Conservation (phyloP, 2,797 vertebrate genomes). For the Bryconaethiops microstoma region DNA sequence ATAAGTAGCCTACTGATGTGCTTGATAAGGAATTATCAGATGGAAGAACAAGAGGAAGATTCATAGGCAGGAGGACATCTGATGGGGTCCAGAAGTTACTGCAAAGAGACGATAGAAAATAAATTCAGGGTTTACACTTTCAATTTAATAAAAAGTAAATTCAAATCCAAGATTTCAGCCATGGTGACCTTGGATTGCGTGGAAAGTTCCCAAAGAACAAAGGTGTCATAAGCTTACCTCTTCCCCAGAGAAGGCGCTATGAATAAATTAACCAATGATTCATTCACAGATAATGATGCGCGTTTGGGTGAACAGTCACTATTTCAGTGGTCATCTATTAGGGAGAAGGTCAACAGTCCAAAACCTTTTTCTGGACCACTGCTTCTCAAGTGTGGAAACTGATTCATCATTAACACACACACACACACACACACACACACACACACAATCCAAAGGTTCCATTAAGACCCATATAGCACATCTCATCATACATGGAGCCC, state of each 20-base stretch:
- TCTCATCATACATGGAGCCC: neutral
- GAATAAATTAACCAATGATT: constrained; percentile 56
- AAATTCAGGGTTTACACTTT: neutral
- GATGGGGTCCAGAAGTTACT: too few species aligned
- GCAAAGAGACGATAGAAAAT: neutral
- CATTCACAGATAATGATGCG: constrained; percentile 61
- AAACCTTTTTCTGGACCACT: constrained; percentile 39
- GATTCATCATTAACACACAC: constrained; percentile 58
- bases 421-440: constrained; percentile 20
- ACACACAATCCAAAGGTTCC: neutral
- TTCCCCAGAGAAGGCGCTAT: constrained; percentile 42
- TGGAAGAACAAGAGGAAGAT: constrained; percentile 26
- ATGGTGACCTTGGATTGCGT: constrained; percentile 18
- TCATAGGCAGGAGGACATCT: neutral
- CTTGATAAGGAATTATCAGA: constrained; percentile 53
- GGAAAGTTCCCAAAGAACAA: neutral
- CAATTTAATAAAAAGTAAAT: constrained; percentile 7
- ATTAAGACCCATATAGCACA: neutral
- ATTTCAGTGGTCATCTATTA: constrained; percentile 61
- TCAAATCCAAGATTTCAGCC: constrained; percentile 17
- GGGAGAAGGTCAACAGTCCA: constrained; percentile 51
- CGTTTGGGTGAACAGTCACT: constrained; percentile 50
- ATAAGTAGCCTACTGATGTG: constrained; percentile 51
- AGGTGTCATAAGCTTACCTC: constrained; percentile 10
- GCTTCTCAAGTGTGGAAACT: constrained; percentile 52